Base-by-base conservation (phyloP, 2,888 invertebrate species). In the Leptothorax acervorum region DNA sequence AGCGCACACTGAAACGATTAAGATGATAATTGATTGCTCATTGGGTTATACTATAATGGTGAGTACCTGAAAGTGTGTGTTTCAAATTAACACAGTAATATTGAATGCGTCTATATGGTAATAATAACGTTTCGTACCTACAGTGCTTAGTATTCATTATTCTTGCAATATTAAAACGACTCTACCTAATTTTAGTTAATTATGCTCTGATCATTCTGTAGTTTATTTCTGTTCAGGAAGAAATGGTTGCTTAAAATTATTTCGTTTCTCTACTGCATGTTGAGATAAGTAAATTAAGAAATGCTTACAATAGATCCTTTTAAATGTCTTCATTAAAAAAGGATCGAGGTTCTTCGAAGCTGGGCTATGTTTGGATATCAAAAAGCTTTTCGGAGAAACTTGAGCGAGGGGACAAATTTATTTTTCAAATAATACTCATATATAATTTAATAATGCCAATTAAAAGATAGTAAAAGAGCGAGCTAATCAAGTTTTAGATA, bases 51-150 rank as follows among this genome's bases (percentile, higher is more conserved):
- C 9, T 6, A n/a, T 57, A 57, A 73, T 55, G 57, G 28, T 28
- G 6, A 57, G 12, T 28, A 18, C 23, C 11, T 42, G 28, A 73
- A n/a, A 15, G 18, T 23, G 23, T 23, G 23, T 23, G 23, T 23
- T 73, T 71, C 4, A 55, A 55, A 55, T 71, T 73, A 57, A 42
- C 6, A 11, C 15, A 9, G 5, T 73, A 73, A 42, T 18, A 42
- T 11, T 3, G 9, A 39, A 53, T 57, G 9, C 23, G 4, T 42
- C 28, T 57, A 28, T 42, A 28, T 15, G 23, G 18, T 35, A 70
- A 57, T 57, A 28, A 60, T 60, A n/a, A 45, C 4, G 8, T 62
- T 60, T 62, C 18, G 45, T 6, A 11, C 23, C 23, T 23, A 23
- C 4, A 60, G 11, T 45, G 18, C 35, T 35, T 23, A 65, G 15